Base-by-base conservation (phyloP, 2,113 vertebrate genomes). In the Alosa alosa region DNA sequence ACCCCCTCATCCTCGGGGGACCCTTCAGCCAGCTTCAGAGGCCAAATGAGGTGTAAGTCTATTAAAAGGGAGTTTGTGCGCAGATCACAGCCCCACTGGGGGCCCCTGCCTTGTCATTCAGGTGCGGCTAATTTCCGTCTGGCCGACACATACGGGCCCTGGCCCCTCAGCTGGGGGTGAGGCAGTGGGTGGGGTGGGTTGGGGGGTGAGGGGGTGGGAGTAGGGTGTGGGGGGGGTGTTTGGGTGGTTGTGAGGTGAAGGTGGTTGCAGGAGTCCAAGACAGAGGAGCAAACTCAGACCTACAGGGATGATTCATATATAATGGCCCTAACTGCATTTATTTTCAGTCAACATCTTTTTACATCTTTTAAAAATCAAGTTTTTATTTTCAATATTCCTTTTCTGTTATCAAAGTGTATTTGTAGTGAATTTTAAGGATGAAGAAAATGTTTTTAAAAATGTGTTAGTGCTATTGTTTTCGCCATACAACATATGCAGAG, bases 41-140 rank as follows among this genome's bases (percentile, higher is more conserved):
- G 94, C 93, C 95, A 97, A 97, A 96, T 96, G 95, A 96, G 93
- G 95, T 96, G 92, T 95, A 96, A 96, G 94, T 96, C 96, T 96
- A 96, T 96, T 96, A 96, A 96, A 97, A 96, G 94, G 93, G 93
- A 95, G 94, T 94, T 94, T 96, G 92, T 90, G 93, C 90, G 93
- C 91, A 93, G 93, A 95, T 95, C 95, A 94, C 93, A 94, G 94
- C 94, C 95, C 94, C 95, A 93, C 91, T 91, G 94, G 93, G 94
- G 89, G 92, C 89, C 92, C 91, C 91, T 91, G 94, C 94, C 95
- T 93, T 96, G 92, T 96, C 94, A 95, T 93, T 96, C 95, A 94
- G 94, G 94, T 96, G 92, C 90, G 86, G 93, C 93, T 91, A 89
- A 95, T 94, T 97, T 95, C 93, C 94, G 89, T 95, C 93, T 88